Evolutionary conservation across 2,888 invertebrate species (phyloP).

Genomic region (Gibbula magus): DNA sequence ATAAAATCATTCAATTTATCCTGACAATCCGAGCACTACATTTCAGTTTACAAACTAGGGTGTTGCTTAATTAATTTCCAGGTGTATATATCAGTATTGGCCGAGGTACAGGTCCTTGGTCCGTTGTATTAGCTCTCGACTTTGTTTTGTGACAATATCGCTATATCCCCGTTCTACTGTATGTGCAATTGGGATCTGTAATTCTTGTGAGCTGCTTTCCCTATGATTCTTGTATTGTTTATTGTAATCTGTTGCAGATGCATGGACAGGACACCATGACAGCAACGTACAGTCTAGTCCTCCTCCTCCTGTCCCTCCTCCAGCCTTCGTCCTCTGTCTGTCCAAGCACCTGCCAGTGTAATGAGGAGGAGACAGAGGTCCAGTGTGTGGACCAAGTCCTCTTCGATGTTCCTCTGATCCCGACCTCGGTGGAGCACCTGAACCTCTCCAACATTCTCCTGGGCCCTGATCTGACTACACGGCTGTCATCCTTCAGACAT

Average conservation of each 20-base stretch:
- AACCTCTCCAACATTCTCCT: constrained; percentile 41
- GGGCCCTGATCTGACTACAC: constrained; percentile 41
- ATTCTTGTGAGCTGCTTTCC: too few relatives aligned
- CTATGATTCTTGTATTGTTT: too few relatives aligned
- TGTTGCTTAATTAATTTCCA: too few relatives aligned
- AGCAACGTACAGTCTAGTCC: background rate
- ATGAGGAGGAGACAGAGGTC: constrained; percentile 18
- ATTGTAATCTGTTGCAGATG: background rate
- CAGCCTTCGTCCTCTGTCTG: constrained; percentile 25
- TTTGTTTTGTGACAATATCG: too few relatives aligned
- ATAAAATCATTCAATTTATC: too few relatives aligned
- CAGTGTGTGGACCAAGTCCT: constrained; percentile 36
- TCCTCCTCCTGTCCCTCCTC: background rate
- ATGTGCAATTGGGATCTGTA: too few relatives aligned
- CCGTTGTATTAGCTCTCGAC: too few relatives aligned
- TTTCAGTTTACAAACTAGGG: too few relatives aligned
- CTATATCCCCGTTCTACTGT: too few relatives aligned
- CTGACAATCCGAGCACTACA: too few relatives aligned
- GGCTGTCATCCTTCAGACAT: constrained; percentile 28
- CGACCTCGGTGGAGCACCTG: constrained; percentile 27
- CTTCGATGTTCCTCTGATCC: constrained; percentile 26
- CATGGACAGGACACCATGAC: background rate
- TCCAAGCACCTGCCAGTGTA: constrained; percentile 39
- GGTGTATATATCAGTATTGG: too few relatives aligned
- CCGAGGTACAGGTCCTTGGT: too few relatives aligned